These are phyloP conservation scores for Phrixothrix hirtus DNA, from an alignment of 2,888 invertebrate genomes.

Conservation along the genomic window DNA sequence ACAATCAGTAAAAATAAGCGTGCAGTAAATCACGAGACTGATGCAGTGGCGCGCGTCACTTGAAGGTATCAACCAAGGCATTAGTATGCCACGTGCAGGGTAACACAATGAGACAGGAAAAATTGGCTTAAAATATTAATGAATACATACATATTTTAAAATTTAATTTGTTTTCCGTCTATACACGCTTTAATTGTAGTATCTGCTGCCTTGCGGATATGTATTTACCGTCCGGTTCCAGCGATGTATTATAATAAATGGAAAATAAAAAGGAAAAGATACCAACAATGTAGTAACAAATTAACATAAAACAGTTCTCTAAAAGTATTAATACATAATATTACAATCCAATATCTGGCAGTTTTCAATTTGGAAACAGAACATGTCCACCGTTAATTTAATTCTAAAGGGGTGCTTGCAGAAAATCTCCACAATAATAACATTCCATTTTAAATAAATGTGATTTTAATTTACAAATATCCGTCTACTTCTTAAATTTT, in stretches of 20 bases:
- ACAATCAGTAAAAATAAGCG: constrained; percentile 11
- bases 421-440: too few relatives aligned
- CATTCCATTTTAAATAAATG: too few relatives aligned
- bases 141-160: constrained; percentile 29
- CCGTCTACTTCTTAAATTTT: too few relatives aligned
- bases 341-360: not conserved
- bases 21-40: constrained; percentile 20
- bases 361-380: not conserved
- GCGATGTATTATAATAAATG: not conserved
- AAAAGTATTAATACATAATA: not conserved
- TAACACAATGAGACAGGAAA: constrained; percentile 37
- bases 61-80: constrained; percentile 23
- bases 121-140: constrained; percentile 38
- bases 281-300: too few relatives aligned
- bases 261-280: not conserved
- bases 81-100: constrained; percentile 34
- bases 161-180: constrained; percentile 27
- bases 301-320: too few relatives aligned
- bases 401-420: too few relatives aligned
- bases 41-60: constrained; percentile 27
- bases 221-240: constrained; percentile 12
- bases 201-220: constrained; percentile 16
- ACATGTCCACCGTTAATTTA: too few relatives aligned
- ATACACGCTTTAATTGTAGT: constrained; percentile 15
- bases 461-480: too few relatives aligned